Evolutionary conservation across 2,113 vertebrate species (phyloP).

Genomic region (Nothocercus nigrocapillus): DNA sequence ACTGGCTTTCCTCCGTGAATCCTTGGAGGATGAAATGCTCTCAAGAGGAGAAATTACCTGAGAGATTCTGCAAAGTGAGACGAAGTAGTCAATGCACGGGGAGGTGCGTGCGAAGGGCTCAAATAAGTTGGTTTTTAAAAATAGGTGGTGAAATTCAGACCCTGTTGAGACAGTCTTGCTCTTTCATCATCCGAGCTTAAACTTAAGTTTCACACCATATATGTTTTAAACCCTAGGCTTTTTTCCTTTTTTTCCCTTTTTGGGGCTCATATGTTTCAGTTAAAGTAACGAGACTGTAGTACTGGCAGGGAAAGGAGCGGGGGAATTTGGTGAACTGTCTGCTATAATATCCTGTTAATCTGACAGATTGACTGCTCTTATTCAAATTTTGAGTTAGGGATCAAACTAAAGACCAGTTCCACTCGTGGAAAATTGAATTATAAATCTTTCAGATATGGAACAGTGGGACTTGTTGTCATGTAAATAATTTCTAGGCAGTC

Average conservation of each 20-base stretch:
- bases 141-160: not conserved
- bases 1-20: not conserved
- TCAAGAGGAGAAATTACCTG: not conserved
- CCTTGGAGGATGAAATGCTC: not conserved
- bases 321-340: not conserved
- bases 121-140: not conserved
- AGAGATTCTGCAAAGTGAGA: not conserved
- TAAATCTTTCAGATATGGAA: not conserved
- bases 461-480: not conserved
- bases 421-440: not conserved
- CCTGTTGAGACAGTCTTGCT: not conserved
- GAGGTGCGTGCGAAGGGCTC: not conserved
- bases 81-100: accelerated
- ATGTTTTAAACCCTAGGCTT: not conserved
- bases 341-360: not conserved
- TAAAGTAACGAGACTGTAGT: not conserved
- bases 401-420: not conserved
- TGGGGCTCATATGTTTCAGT: not conserved
- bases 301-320: not conserved
- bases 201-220: not conserved
- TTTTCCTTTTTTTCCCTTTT: not conserved
- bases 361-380: not conserved
- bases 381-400: not conserved
- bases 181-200: not conserved
- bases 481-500: not conserved